phyloP scores from a whole-genome alignment of 2,888 invertebrate species.

The Unio delphinus region DNA sequence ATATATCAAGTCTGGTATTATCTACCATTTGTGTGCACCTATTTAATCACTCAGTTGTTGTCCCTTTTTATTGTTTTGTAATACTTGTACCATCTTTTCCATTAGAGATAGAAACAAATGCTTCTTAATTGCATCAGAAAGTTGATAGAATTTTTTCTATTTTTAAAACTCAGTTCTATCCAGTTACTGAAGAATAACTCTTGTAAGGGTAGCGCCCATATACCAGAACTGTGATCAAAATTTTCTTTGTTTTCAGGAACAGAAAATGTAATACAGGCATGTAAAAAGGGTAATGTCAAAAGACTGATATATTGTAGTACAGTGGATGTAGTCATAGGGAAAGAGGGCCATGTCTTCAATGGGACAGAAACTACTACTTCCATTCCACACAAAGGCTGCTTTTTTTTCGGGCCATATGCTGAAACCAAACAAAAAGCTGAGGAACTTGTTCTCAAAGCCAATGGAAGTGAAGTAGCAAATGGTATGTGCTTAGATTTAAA shows the following conservation, averaged over 20 bases:
- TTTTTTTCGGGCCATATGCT: slow-evolving; percentile 77
- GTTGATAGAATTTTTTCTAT: too few species aligned
- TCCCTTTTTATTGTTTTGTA: too few species aligned
- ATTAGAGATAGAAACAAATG: too few species aligned
- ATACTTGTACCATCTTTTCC: too few species aligned
- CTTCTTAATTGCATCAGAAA: too few species aligned
- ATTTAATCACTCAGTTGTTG: too few species aligned
- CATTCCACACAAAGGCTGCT: slow-evolving; percentile 70
- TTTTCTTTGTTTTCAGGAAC: slow-evolving; percentile 73
- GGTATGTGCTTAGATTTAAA: slow-evolving; percentile 58
- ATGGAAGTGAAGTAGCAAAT: slow-evolving; percentile 73
- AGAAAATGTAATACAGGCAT: slow-evolving; percentile 76
- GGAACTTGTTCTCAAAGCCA: slow-evolving; percentile 74
- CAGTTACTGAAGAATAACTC: too few species aligned
- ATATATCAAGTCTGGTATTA: too few species aligned
- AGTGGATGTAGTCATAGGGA: slow-evolving; percentile 73
- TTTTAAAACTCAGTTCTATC: too few species aligned
- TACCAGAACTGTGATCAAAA: too few species aligned
- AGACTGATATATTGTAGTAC: slow-evolving; percentile 78
- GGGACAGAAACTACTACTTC: slow-evolving; percentile 65
- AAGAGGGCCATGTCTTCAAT: slow-evolving; percentile 60
- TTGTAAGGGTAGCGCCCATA: too few species aligned
- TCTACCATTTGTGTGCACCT: too few species aligned
- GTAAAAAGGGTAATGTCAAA: slow-evolving; percentile 72
- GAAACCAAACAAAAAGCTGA: slow-evolving; percentile 78